Evolutionary conservation across 2,888 invertebrate genomes (phyloP).

Genomic region (Eumacrocentrus americanus): DNA sequence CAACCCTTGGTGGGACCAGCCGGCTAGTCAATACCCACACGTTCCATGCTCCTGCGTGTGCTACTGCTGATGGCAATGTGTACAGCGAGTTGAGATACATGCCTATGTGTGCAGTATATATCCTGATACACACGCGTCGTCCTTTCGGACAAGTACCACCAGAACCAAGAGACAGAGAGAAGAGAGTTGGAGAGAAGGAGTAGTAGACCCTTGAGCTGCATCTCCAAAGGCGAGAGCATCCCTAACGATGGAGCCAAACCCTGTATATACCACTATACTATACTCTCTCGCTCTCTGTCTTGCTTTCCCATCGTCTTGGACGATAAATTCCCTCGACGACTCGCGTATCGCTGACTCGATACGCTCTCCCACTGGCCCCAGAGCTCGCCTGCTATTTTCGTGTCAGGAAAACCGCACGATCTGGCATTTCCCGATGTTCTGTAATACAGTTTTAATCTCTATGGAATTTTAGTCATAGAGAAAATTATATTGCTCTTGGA

Average conservation of each 20-base stretch:
- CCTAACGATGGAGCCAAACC: conserved; percentile 45
- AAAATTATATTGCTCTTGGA: background rate
- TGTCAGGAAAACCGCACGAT: conserved; percentile 11
- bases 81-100: conserved; percentile 23
- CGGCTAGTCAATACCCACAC: conserved; percentile 60
- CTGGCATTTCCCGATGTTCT: conserved; percentile 7
- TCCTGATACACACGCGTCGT: conserved; percentile 24
- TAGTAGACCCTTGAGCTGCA: conserved; percentile 19
- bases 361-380: conserved; percentile 26
- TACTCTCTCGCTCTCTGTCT: conserved; percentile 12
- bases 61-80: conserved; percentile 18
- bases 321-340: conserved; percentile 55
- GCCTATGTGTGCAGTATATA: conserved; percentile 16
- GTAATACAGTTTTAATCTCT: conserved; percentile 5
- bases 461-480: background rate
- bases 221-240: conserved; percentile 31
- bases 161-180: conserved; percentile 20
- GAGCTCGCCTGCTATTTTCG: conserved; percentile 13
- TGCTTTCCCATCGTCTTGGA: conserved; percentile 39
- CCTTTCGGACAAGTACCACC: conserved; percentile 21
- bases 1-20: conserved; percentile 58
- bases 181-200: background rate
- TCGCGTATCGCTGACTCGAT: conserved; percentile 49
- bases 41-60: conserved; percentile 36
- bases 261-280: background rate